Conservation (phyloP, 2,888 invertebrate species). For the Melanotus villosus region DNA sequence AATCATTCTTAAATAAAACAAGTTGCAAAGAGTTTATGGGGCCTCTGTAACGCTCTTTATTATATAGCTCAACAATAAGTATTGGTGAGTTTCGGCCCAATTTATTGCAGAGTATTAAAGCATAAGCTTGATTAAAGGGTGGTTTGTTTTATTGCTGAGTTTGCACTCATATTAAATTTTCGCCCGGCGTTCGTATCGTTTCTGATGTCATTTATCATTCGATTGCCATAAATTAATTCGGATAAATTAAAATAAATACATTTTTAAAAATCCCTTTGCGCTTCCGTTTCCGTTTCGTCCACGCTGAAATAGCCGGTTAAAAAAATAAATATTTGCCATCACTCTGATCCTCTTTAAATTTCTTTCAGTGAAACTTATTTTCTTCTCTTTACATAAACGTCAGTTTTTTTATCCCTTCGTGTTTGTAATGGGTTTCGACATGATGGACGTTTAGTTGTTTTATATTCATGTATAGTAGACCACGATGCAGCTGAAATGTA, state of each 20-base stretch:
- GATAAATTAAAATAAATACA: background rate
- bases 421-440: no score
- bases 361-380: no score
- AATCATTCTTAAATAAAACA: background rate
- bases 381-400: no score
- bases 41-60: background rate
- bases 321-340: no score
- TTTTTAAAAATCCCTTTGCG: no score
- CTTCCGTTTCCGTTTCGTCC: no score
- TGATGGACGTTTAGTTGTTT: no score
- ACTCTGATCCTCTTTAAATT: no score
- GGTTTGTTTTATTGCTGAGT: conserved; percentile 21
- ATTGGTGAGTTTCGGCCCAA: conserved; percentile 11
- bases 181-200: background rate
- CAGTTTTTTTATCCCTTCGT: no score
- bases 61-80: conserved; percentile 2
- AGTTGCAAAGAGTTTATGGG: background rate
- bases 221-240: background rate
- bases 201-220: background rate
- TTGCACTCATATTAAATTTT: conserved; percentile 15
- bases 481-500: no score
- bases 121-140: conserved; percentile 25
- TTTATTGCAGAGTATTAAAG: conserved; percentile 18
- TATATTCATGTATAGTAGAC: no score
- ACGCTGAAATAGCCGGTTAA: no score